Evolutionary conservation across 37 sponge, comb jelly and placozoan genomes (phyloP).

Genomic region (Geodia barretti): DNA sequence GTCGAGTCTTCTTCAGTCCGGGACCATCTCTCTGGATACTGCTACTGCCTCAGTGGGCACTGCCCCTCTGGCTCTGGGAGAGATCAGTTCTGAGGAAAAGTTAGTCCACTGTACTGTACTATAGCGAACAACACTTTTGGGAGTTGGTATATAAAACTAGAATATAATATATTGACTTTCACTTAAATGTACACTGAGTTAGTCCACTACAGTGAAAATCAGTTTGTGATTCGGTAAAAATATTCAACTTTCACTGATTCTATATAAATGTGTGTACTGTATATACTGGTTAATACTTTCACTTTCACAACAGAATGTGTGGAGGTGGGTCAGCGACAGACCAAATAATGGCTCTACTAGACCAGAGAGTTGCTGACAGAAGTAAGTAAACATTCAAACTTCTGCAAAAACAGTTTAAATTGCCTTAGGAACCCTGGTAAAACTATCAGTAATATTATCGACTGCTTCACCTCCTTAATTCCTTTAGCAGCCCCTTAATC

Average conservation of each 20-base stretch:
- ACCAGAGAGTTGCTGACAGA: constrained; percentile 40
- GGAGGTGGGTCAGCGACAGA: neutral
- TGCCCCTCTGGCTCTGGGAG: neutral
- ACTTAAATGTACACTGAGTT: too few species aligned
- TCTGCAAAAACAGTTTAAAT: neutral
- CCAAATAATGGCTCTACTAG: constrained; percentile 30
- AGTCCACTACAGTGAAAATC: too few species aligned
- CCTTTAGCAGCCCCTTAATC: neutral
- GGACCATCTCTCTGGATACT: neutral
- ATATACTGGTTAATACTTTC: neutral
- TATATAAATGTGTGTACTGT: neutral
- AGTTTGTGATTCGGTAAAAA: too few species aligned
- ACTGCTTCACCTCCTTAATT: neutral
- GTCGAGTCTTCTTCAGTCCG: neutral
- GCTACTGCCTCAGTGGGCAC: neutral
- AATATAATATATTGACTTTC: too few species aligned
- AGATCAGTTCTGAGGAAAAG: too few species aligned
- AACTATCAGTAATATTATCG: neutral
- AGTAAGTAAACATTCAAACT: constrained; percentile 4
- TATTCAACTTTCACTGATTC: too few species aligned
- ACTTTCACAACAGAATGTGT: neutral
- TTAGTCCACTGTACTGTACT: too few species aligned
- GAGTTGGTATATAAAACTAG: too few species aligned
- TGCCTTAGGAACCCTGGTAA: neutral
- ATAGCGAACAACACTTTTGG: too few species aligned